Evolutionary conservation across 2,797 vertebrate genomes (phyloP).

Genomic region (Megalops cyprinoides): DNA sequence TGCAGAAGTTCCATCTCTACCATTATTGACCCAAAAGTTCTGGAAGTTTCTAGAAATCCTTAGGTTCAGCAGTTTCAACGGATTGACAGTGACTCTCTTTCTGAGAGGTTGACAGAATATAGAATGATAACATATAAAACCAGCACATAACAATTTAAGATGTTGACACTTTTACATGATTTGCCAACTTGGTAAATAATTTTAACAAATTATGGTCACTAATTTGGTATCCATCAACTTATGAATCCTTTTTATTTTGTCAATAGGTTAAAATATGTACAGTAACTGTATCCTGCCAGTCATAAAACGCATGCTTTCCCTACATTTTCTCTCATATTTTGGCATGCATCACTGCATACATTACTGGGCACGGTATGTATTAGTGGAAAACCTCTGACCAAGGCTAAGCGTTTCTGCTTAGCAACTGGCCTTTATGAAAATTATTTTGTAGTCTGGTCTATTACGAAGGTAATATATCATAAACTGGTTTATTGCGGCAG

Average conservation of each 20-base stretch:
- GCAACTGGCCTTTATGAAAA: background rate
- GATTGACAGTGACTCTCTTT: no score
- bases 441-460: background rate
- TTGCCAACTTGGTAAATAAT: no score
- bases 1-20: no score
- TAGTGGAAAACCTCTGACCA: background rate
- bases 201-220: no score
- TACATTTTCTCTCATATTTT: background rate
- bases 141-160: no score
- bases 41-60: no score
- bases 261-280: background rate
- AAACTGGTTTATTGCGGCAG: slow-evolving; percentile 22
- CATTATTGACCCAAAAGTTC: no score
- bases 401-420: background rate
- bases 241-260: background rate
- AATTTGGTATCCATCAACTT: no score
- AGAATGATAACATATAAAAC: no score
- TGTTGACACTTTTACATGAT: no score
- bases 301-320: background rate
- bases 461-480: slow-evolving; percentile 30
- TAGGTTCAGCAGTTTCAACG: no score
- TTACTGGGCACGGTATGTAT: background rate
- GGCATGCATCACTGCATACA: background rate
- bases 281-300: background rate
- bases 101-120: background rate